Conservation (phyloP, 2,113 vertebrate species). For the Octodon degus region DNA sequence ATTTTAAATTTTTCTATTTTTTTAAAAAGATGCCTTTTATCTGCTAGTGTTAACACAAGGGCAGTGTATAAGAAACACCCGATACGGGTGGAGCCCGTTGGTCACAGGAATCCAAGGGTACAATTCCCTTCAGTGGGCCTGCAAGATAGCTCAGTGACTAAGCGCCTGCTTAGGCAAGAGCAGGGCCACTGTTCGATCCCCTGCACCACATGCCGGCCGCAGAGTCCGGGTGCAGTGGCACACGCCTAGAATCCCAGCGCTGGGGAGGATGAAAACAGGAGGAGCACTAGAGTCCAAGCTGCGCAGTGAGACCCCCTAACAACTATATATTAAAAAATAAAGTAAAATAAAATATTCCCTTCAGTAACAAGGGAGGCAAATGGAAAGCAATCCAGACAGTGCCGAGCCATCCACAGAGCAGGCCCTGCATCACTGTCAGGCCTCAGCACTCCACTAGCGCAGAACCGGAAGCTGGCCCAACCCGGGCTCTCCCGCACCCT, state of each 20-base stretch:
- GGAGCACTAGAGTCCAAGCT: too few relatives aligned
- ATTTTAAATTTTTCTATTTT: too few relatives aligned
- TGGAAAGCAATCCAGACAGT: conserved; percentile 10
- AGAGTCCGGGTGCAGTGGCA: too few relatives aligned
- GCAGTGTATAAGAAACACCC: not conserved
- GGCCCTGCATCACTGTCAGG: not conserved
- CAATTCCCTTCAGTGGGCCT: not conserved
- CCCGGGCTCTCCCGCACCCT: not conserved
- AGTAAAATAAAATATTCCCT: not conserved
- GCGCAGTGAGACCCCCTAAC: too few relatives aligned
- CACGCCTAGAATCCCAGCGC: too few relatives aligned
- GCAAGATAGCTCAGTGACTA: too few relatives aligned
- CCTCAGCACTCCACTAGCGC: not conserved
- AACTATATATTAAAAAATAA: too few relatives aligned
- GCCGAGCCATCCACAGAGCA: not conserved
- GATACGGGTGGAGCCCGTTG: not conserved
- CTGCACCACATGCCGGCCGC: too few relatives aligned
- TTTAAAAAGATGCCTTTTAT: not conserved
- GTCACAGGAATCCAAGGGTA: conserved; percentile 32
- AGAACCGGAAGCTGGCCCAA: not conserved
- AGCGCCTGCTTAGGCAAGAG: too few relatives aligned
- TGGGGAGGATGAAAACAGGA: too few relatives aligned
- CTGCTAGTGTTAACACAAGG: not conserved
- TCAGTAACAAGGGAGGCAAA: not conserved
- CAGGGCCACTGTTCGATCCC: too few relatives aligned